Evolutionary conservation across 2,113 vertebrate genomes (phyloP).

Genomic region (Zosterops borbonicus): DNA sequence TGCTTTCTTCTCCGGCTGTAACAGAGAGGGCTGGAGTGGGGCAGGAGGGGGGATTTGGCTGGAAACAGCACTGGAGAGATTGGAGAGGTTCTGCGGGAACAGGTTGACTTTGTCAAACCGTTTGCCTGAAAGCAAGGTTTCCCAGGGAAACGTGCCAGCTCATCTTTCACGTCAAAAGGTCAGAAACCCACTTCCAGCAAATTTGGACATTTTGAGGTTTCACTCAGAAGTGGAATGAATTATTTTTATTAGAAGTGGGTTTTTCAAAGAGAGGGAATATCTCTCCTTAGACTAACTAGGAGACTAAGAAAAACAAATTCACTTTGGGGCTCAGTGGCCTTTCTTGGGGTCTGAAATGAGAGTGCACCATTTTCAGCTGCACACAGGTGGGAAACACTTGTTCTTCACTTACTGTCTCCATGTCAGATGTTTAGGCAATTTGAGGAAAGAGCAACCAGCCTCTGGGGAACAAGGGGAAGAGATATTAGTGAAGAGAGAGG

Average conservation of each 20-base stretch:
- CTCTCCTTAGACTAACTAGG: neutral
- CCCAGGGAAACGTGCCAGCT: conserved; percentile 56
- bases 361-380: neutral
- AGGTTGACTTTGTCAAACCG: conserved; percentile 57
- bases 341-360: neutral
- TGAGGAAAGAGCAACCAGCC: neutral
- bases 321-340: neutral
- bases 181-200: conserved; percentile 56
- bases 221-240: conserved; percentile 12
- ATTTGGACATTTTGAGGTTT: conserved; percentile 62
- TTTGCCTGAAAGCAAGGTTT: conserved; percentile 52
- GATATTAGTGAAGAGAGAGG: neutral
- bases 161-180: conserved; percentile 52
- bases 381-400: conserved; percentile 26
- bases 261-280: conserved; percentile 28
- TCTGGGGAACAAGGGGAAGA: neutral
- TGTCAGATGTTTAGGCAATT: neutral
- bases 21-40: neutral
- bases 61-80: neutral
- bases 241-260: conserved; percentile 50
- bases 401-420: neutral
- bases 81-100: conserved; percentile 26
- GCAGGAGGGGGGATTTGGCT: conserved; percentile 23
- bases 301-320: conserved; percentile 17
- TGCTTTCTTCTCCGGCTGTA: conserved; percentile 1